These are phyloP conservation scores for Rhinopomastus cyanomelas DNA, from an alignment of 2,113 vertebrate species.

Conservation along the genomic window DNA sequence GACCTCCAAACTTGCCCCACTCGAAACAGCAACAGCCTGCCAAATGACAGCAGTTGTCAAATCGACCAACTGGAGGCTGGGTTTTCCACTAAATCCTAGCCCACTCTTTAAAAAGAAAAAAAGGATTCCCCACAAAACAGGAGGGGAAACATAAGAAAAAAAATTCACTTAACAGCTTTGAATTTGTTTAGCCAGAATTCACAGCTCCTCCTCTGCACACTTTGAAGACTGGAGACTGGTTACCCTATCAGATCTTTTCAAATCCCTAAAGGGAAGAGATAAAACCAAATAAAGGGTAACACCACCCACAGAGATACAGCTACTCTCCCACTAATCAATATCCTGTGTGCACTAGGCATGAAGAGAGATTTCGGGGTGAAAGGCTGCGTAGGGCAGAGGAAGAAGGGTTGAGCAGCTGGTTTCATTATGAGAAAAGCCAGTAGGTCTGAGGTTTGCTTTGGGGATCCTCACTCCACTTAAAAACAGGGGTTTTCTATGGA, in stretches of 20 bases:
- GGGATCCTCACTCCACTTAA: background rate
- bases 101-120: background rate
- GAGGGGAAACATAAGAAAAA: background rate
- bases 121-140: slow-evolving; percentile 6
- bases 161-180: background rate
- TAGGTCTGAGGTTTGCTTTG: background rate
- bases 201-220: background rate
- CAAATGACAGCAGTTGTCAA: slow-evolving; percentile 39
- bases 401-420: background rate
- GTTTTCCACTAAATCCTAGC: background rate
- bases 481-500: background rate
- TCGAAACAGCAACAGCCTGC: background rate
- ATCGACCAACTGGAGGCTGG: background rate
- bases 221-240: background rate
- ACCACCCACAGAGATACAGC: background rate
- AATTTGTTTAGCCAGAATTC: background rate
- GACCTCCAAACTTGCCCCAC: slow-evolving; percentile 22
- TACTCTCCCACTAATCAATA: background rate
- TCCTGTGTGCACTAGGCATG: rapidly evolving
- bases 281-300: background rate
- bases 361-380: background rate
- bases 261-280: background rate
- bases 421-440: background rate
- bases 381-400: background rate
- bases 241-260: slow-evolving; percentile 22